Evolutionary conservation across 1,140 invertebrate species (phyloP), one percentile per base, ranked within the genome.

Genomic region (Pachyrhynchus sulphureomaculatus): DNA sequence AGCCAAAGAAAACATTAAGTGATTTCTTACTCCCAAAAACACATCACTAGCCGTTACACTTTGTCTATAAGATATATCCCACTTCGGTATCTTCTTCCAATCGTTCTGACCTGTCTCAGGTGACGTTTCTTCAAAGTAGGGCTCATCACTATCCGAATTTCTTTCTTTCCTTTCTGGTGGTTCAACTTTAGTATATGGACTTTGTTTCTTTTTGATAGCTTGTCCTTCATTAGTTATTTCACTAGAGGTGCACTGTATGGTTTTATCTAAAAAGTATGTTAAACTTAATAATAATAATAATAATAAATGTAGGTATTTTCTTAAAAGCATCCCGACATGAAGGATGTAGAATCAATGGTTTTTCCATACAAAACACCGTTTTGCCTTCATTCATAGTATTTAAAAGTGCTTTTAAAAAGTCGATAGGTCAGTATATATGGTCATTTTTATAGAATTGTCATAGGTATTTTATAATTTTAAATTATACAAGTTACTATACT

Each of bases 51-150:
- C 83, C 8, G 84, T 85, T 1, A 96, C 90, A 44, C 87, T 81
- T 75, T 96, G 93, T 66, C 89, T 87, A 72, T 91, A 95, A 68
- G 87, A 83, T 69, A 94, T 89, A 17, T 88, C 86, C 78, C 91
- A 95, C 64, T 86, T 82, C 0, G 92, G 92, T 33, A 82, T 79
- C 68, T 84, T 83, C 42, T 90, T 73, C 74, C 75, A 76, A 42
- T 72, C 66, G 8, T 57, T 47, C 9, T 51, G 20, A 5, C 13
- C n/a, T 29, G 32, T 17, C 34, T 34, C 18, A 9, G 21, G 15
- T 42, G 57, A 8, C 33, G 54, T 48, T 55, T 66, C 49, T 8
- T 60, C 33, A 17, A 59, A 61, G 33, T 55, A 44, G 1, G 44
- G 15, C 10, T 21, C 18, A 21, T 39, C 33, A 8, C 24, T 13